Conservation (phyloP, 1,140 invertebrate genomes). For the Saxidomus purpurata region DNA sequence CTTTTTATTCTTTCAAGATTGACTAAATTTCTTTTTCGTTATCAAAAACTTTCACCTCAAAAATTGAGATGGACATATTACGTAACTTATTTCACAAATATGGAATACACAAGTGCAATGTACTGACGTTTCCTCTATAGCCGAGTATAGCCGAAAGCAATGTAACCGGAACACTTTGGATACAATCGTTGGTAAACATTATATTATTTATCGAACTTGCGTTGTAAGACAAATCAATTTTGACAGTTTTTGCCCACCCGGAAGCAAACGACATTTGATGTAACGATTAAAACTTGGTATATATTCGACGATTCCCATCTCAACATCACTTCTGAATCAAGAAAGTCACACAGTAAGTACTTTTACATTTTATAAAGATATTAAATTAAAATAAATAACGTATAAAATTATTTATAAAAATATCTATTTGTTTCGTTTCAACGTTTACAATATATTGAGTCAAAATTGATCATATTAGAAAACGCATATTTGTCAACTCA, state of each 20-base stretch:
- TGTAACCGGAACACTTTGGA: neutral
- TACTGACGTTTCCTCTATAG: neutral
- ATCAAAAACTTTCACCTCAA: no score
- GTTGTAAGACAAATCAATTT: neutral
- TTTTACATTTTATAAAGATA: neutral
- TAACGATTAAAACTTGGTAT: neutral
- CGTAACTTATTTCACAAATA: neutral
- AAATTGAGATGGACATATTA: neutral
- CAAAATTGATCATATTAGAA: neutral
- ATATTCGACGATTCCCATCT: neutral
- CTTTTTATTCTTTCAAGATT: no score
- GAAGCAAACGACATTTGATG: neutral
- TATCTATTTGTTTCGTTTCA: neutral
- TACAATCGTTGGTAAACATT: neutral
- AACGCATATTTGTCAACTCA: no score
- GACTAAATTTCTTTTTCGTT: no score
- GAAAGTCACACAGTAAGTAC: slow-evolving; percentile 43
- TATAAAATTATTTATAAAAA: neutral
- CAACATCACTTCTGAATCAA: slow-evolving; percentile 7
- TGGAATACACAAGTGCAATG: neutral
- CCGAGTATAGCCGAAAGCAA: neutral
- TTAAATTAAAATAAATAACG: no score
- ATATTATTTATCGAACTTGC: no score
- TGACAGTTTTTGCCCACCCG: slow-evolving; percentile 21
- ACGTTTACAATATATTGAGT: neutral